Percentiles rank a stretch among this genome's conserved stretches.
phyloP scores from a whole-genome alignment of 2,888 invertebrate genomes.

The Xestoiulus laeticollis region DNA sequence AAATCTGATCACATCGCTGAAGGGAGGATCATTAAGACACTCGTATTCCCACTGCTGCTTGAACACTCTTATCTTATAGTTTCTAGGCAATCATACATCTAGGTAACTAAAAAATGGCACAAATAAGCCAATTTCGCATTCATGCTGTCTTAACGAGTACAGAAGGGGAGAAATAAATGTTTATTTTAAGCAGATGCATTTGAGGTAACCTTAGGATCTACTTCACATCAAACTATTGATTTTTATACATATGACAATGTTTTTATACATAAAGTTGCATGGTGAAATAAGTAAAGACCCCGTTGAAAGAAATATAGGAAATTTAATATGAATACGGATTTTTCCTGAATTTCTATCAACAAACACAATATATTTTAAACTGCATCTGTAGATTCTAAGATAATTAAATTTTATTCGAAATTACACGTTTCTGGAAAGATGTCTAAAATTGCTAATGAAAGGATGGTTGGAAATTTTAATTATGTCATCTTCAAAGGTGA shows the following conservation, averaged over 20 bases:
- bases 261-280: no score
- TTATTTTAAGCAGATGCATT: neutral
- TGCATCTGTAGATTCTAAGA: no score
- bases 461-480: no score
- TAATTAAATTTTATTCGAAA: no score
- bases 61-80: slow-evolving; percentile 13
- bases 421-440: no score
- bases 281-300: no score
- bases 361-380: no score
- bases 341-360: no score
- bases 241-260: neutral
- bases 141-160: neutral
- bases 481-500: no score
- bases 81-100: neutral
- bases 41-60: neutral
- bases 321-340: no score
- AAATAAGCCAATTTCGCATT: neutral
- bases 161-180: neutral
- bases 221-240: neutral
- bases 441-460: no score
- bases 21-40: neutral
- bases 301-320: no score
- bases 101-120: neutral
- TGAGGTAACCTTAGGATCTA: neutral
- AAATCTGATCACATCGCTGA: neutral